These are phyloP conservation scores for Auanema freiburgensis DNA, from an alignment of 2,888 invertebrate genomes.

Conservation along the genomic window DNA sequence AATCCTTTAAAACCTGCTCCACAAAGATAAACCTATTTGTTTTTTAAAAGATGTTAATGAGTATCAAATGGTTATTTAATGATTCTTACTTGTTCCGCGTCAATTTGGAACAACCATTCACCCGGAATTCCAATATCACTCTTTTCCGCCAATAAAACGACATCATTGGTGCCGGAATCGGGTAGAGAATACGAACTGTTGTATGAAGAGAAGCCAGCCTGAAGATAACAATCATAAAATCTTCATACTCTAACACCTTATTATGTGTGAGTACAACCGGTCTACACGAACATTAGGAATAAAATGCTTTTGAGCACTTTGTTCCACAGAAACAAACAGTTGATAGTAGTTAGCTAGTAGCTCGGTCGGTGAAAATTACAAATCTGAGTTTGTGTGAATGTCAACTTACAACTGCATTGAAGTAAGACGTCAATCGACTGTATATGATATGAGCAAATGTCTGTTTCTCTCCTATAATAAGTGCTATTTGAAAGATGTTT, in stretches of 20 bases:
- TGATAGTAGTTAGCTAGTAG: background rate
- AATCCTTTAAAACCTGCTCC: conserved; percentile 64
- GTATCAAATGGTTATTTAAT: background rate
- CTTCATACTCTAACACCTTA: background rate
- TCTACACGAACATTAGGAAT: background rate
- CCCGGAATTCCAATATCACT: conserved; percentile 65
- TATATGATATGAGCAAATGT: conserved; percentile 64
- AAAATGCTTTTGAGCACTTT: conserved; percentile 2
- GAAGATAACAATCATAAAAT: conserved; percentile 6
- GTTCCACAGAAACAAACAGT: background rate
- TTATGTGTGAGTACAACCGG: background rate
- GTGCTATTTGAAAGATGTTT: conserved; percentile 61
- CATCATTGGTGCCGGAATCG: conserved; percentile 58
- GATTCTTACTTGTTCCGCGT: conserved; percentile 35
- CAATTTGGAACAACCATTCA: conserved; percentile 63
- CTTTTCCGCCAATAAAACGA: conserved; percentile 53
- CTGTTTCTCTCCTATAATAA: conserved; percentile 60
- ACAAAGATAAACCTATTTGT: conserved; percentile 56
- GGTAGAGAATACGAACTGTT: conserved; percentile 52
- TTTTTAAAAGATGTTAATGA: background rate
- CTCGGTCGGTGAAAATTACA: background rate
- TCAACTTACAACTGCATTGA: conserved; percentile 52
- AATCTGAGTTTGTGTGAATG: background rate
- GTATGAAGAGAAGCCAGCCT: conserved; percentile 45
- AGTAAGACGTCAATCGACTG: conserved; percentile 50